These are phyloP conservation scores for Erebia palarica DNA, from an alignment of 2,888 invertebrate species.

Conservation along the genomic window DNA sequence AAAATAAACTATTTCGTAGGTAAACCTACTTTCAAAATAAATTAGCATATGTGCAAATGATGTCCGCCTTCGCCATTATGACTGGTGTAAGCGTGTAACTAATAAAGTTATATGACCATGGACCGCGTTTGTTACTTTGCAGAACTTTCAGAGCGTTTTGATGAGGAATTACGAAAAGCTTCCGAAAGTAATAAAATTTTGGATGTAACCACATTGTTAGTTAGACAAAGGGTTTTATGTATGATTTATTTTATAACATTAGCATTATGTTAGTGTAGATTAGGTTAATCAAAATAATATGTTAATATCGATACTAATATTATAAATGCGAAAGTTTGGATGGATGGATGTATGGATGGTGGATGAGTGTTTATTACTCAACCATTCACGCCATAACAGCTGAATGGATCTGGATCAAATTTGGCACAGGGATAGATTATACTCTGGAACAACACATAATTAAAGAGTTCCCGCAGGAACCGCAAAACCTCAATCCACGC, in stretches of 20 bases:
- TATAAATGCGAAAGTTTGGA: too few relatives aligned
- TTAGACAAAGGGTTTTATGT: background rate
- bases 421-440: too few relatives aligned
- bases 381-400: too few relatives aligned
- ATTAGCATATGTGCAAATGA: constrained; percentile 16
- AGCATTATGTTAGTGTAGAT: background rate
- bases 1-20: constrained; percentile 8
- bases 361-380: too few relatives aligned
- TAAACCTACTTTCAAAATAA: constrained; percentile 8
- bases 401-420: too few relatives aligned
- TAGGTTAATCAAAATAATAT: background rate
- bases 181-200: background rate
- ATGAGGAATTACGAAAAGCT: constrained; percentile 57
- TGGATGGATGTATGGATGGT: too few relatives aligned
- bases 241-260: background rate
- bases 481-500: too few relatives aligned
- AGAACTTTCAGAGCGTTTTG: constrained; percentile 45
- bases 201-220: background rate
- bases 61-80: constrained; percentile 20
- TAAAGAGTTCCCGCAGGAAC: too few relatives aligned
- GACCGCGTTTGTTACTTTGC: constrained; percentile 56
- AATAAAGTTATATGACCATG: constrained; percentile 61
- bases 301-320: too few relatives aligned
- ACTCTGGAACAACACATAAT: too few relatives aligned
- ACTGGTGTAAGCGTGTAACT: constrained; percentile 48